These are phyloP conservation scores for Menidia beryllina DNA, from an alignment of 2,113 vertebrate species.

Conservation along the genomic window DNA sequence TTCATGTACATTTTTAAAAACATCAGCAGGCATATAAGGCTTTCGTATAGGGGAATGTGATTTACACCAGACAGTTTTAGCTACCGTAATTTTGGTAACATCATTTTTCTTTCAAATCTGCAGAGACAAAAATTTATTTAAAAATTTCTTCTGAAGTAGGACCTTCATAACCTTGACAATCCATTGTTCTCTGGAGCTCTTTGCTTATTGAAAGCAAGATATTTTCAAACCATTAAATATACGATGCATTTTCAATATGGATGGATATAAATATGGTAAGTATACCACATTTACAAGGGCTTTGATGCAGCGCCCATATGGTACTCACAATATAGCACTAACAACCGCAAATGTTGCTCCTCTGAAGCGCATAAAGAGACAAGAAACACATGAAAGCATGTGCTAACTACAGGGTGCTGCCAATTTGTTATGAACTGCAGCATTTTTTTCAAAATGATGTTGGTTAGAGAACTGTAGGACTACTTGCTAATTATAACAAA, in stretches of 20 bases:
- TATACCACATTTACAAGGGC: constrained; percentile 6
- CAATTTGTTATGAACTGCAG: constrained; percentile 40
- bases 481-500: constrained; percentile 36
- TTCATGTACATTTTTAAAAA: constrained; percentile 18
- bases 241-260: constrained; percentile 18
- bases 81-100: constrained; percentile 5
- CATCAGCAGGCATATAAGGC: constrained; percentile 6
- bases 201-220: constrained; percentile 11
- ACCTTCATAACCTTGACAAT: constrained; percentile 31
- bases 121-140: constrained; percentile 38
- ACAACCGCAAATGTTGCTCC: constrained; percentile 21
- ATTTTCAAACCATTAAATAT: constrained; percentile 25
- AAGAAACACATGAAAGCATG: constrained; percentile 29
- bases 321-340: background rate
- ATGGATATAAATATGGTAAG: constrained; percentile 31
- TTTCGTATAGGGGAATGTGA: constrained; percentile 14
- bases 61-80: constrained; percentile 5
- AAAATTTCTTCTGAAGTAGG: constrained; percentile 28
- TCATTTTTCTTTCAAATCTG: constrained; percentile 21
- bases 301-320: constrained; percentile 25
- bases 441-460: constrained; percentile 41
- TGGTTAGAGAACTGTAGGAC: constrained; percentile 19
- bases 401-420: constrained; percentile 38
- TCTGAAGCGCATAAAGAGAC: constrained; percentile 31
- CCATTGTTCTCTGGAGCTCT: constrained; percentile 17